Conservation (phyloP, 2,888 invertebrate species). For the Rugalucina vietnamica region DNA sequence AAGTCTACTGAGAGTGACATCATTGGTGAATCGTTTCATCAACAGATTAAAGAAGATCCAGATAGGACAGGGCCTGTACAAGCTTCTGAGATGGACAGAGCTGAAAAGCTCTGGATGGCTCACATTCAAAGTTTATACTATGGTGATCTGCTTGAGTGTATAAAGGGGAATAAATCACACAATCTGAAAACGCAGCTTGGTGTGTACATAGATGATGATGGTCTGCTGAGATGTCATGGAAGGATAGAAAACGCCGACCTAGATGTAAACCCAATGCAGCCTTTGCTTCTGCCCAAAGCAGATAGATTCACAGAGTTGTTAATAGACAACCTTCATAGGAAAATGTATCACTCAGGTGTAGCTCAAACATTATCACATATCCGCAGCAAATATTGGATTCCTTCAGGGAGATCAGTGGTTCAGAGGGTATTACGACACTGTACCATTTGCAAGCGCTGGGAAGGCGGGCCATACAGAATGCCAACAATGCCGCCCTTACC, state of each 20-base stretch:
- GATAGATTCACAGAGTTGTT: conserved; percentile 24
- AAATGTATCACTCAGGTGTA: conserved; percentile 17
- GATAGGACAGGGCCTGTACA: background rate
- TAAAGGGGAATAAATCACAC: background rate
- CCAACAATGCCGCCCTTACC: conserved; percentile 1
- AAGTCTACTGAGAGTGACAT: conserved; percentile 36
- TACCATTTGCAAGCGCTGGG: background rate
- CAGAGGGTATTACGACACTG: background rate
- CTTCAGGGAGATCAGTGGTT: background rate
- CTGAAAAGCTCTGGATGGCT: background rate
- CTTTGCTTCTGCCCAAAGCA: conserved; percentile 1
- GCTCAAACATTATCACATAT: background rate
- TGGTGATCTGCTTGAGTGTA: background rate
- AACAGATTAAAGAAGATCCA: conserved; percentile 15
- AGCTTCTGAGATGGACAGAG: background rate
- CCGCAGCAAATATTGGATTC: background rate
- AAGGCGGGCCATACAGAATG: conserved; percentile 1
- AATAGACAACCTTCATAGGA: conserved; percentile 42
- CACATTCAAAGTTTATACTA: background rate
- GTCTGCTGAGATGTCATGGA: conserved; percentile 26
- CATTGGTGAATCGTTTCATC: conserved; percentile 18
- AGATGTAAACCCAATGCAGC: conserved; percentile 8
- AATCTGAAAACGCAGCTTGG: conserved; percentile 15
- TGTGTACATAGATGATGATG: conserved; percentile 12
- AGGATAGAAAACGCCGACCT: conserved; percentile 30